Percentiles rank a stretch among this genome's conserved stretches.
Evolutionary conservation across 2,888 invertebrate species (phyloP).

Genomic region (Lochmaea crataegi): DNA sequence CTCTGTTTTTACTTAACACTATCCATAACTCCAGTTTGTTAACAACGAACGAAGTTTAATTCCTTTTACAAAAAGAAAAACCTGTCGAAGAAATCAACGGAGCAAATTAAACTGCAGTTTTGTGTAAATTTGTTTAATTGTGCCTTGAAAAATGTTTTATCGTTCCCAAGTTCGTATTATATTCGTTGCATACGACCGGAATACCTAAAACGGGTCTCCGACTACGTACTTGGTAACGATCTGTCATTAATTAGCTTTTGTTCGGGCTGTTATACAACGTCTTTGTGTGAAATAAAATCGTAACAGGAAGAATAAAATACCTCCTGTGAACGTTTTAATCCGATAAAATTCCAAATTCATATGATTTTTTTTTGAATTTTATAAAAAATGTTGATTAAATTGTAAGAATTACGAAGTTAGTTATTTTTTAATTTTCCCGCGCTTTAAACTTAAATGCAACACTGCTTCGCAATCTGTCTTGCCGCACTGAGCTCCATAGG

Average conservation of each 20-base stretch:
- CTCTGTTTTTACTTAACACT: neutral
- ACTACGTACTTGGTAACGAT: slow-evolving; percentile 12
- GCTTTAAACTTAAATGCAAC: no score
- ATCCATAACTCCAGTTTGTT: slow-evolving; percentile 4
- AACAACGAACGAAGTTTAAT: neutral
- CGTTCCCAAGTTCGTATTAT: slow-evolving; percentile 17
- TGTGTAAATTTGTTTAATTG: slow-evolving; percentile 30
- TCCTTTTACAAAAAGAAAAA: slow-evolving; percentile 10
- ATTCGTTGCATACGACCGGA: slow-evolving; percentile 11
- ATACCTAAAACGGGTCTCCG: slow-evolving; percentile 15
- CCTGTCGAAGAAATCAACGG: slow-evolving; percentile 19
- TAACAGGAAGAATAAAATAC: slow-evolving; percentile 4
- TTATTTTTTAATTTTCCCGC: no score
- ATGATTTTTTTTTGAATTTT: no score
- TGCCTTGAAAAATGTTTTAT: slow-evolving; percentile 23
- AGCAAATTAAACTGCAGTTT: slow-evolving; percentile 20
- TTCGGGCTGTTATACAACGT: slow-evolving; percentile 4
- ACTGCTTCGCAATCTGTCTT: no score
- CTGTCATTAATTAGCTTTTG: slow-evolving; percentile 17
- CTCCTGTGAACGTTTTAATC: neutral
- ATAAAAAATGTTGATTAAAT: no score
- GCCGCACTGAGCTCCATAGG: no score
- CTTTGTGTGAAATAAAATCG: slow-evolving; percentile 5
- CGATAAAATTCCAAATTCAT: neutral
- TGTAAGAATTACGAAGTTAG: no score